Base-by-base conservation (phyloP, 2,888 invertebrate genomes). In the Lysandra coridon region DNA sequence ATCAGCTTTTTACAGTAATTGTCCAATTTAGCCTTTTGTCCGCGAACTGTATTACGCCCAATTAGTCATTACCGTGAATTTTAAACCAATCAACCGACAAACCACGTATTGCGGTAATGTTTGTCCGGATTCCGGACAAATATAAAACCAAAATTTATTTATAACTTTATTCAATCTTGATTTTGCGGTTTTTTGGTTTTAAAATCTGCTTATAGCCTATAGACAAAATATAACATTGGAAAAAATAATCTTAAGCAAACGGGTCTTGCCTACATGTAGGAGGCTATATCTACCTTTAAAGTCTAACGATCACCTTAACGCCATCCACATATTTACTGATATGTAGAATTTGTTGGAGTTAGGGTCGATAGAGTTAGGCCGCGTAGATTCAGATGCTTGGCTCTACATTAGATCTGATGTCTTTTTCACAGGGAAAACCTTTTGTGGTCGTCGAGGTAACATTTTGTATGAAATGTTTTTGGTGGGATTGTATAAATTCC, bases 11-110 rank as follows among this genome's bases (percentile, higher is more conserved):
- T 37, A 10, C 69, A 37, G 17, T 69, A 69, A 69, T 69, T 69
- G 33, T 69, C 17, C 33, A 69, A 69, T 37, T 69, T 17, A 37
- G 69, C 14, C 69, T 37, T 64, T 64, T 33, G 33, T 69, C 69
- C 69, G 33, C 33, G 33, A 33, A 37, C 30, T 33, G 17, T 69
- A 69, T 33, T 69, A 69, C 33, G 69, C 14, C 14, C 69, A 69
- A 69, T 69, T 69, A 69, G 14, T 37, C 33, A 69, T 69, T 69
- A 30, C 69, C 69, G 69, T 69, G 69, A 33, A 69, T 69, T 33
- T 69, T 69, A 69, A 69, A 69, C 4, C 69, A 69, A 69, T 69
- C 69, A 69, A 69, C 69, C 33, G 69, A 5, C 33, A 5, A 33
- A 69, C 33, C 69, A 69, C 37, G 64, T 37, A 33, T 33, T 69